These are phyloP conservation scores for Trinectes maculatus DNA, from an alignment of 2,113 vertebrate species.

Conservation along the genomic window DNA sequence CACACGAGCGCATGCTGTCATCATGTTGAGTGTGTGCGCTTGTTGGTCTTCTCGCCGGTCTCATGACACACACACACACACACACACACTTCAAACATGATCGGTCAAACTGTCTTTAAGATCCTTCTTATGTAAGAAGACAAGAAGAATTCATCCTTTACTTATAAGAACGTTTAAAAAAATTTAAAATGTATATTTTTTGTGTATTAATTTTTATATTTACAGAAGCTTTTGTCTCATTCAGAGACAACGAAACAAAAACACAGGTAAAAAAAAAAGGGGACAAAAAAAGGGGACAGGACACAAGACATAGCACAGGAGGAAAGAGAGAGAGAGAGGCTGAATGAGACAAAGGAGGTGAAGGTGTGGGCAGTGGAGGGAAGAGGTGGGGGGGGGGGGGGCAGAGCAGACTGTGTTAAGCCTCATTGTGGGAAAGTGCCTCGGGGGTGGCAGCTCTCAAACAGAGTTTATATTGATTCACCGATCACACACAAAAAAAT, in stretches of 20 bases:
- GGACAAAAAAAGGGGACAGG: background rate
- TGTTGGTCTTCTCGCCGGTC: conserved; percentile 7
- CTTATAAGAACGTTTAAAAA: too few relatives aligned
- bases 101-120: conserved; percentile 45
- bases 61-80: conserved; percentile 27
- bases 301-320: background rate
- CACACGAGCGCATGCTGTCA: background rate
- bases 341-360: conserved; percentile 53
- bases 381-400: conserved; percentile 17
- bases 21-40: background rate
- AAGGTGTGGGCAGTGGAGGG: conserved; percentile 35
- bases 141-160: too few relatives aligned
- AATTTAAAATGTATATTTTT: too few relatives aligned
- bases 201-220: too few relatives aligned
- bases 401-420: conserved; percentile 57
- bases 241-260: background rate
- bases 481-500: conserved; percentile 54
- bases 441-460: conserved; percentile 64
- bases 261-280: too few relatives aligned
- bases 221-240: too few relatives aligned
- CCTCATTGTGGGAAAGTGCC: conserved; percentile 76
- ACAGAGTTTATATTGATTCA: conserved; percentile 74
- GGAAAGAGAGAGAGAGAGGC: background rate
- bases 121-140: conserved; percentile 29
- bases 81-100: conserved; percentile 29